These are phyloP conservation scores for Patella caerulea DNA, from an alignment of 2,888 invertebrate genomes.

Conservation along the genomic window DNA sequence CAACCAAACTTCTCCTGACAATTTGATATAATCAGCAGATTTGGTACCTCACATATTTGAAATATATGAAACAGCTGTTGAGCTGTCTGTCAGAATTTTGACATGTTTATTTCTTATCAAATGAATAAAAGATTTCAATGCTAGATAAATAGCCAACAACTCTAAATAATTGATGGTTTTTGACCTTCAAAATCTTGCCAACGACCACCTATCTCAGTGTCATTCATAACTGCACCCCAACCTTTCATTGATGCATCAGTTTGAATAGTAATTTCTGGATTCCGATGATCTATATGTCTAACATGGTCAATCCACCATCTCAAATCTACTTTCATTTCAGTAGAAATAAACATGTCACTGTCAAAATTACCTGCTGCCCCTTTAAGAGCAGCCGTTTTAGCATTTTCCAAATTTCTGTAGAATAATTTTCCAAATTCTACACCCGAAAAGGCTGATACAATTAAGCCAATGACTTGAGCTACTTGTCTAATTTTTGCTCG, in stretches of 20 bases:
- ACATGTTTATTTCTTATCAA: not conserved
- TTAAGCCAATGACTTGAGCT: not conserved
- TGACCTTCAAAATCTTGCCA: not conserved
- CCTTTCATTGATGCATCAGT: not conserved
- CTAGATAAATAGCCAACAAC: not conserved
- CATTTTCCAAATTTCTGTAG: not conserved
- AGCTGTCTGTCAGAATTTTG: not conserved
- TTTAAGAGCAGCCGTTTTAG: too few species aligned
- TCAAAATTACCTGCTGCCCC: not conserved
- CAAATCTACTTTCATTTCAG: not conserved
- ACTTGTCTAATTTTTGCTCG: not conserved
- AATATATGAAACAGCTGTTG: not conserved
- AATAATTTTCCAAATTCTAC: not conserved
- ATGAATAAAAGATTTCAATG: not conserved
- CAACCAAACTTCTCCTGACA: too few species aligned
- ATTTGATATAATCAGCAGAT: too few species aligned
- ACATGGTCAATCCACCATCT: constrained; percentile 4
- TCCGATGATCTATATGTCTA: not conserved
- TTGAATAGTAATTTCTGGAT: not conserved
- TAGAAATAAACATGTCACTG: not conserved
- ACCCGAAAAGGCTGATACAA: not conserved
- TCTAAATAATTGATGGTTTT: not conserved
- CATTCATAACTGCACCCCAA: not conserved
- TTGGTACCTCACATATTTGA: too few species aligned
- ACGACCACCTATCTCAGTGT: not conserved